Base-by-base conservation (phyloP, 2,113 vertebrate genomes). In the Sebastes fasciatus region DNA sequence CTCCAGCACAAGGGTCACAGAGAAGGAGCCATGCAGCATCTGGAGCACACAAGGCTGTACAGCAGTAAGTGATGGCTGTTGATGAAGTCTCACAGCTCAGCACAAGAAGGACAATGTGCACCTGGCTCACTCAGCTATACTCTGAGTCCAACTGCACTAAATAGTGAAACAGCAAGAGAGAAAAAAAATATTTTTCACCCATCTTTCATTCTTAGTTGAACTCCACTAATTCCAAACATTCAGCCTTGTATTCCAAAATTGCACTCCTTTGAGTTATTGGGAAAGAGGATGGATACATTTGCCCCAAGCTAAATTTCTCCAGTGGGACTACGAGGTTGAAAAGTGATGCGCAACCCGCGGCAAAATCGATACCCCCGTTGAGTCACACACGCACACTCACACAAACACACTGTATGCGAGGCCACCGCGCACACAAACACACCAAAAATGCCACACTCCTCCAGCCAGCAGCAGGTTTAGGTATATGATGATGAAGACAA, bases 331-430 rank as follows among this genome's bases (percentile, higher is more conserved):
- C 16, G 69, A 78, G 82, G 85, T 70, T 88, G 82, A 88, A 89
- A 90, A 92, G 88, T 86, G 88, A 91, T 84, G 83, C 81, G 83
- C 84, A 83, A 87, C 83, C 88, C 64, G 83, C 64, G 77, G 87
- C 80, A 84, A 69, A 90, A 94, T 90, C 87, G 74, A 91, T 87
- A 81, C 46, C 1, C 42, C 23, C 54, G 84, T 91, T 82, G 80
- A 90, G 83, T 80, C 87, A 72, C 87, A 74, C 80, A 75, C 65
- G 63, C 16, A 42, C 57, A 49, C 21, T 42, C 34, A 23, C 61
- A 21, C 61, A 55, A 49, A 34, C 61, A 61, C 49, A 63, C 43
- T 16, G 62, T 14, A 23, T 11, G 5, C 14, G 6, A 26, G 19
- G 11, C 42, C 16, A 63, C 42, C 34, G 55, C 14, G 11, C 16